Evolutionary conservation across 2,888 invertebrate genomes (phyloP).

Genomic region (Micropterix aruncella): DNA sequence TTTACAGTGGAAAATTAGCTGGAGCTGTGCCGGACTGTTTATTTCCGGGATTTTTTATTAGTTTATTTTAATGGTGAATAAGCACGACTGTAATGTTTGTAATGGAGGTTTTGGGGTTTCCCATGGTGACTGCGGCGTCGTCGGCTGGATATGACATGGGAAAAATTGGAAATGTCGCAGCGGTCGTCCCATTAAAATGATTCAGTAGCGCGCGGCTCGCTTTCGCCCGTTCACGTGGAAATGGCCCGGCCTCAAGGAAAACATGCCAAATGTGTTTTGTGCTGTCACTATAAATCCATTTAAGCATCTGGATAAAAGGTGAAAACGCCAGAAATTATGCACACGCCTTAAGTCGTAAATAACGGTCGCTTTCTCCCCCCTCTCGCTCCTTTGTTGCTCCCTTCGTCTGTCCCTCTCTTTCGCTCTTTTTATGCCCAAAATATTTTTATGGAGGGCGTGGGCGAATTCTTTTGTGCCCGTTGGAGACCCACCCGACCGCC

Average conservation of each 20-base stretch:
- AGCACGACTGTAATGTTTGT: no score
- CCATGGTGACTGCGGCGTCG: no score
- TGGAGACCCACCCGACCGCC: not conserved
- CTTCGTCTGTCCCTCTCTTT: not conserved
- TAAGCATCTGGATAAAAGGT: not conserved
- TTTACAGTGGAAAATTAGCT: no score
- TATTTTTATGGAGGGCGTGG: conserved; percentile 12
- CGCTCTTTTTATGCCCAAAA: conserved; percentile 8
- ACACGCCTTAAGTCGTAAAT: not conserved
- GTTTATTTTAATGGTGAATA: no score
- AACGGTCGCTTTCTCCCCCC: not conserved
- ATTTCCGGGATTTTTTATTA: no score
- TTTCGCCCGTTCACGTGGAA: not conserved
- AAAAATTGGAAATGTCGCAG: no score
- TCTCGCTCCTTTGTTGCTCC: not conserved
- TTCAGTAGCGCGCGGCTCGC: not conserved
- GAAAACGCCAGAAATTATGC: not conserved
- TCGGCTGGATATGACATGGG: no score
- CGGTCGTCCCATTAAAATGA: not conserved
- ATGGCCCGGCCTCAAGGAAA: not conserved
- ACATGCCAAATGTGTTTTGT: not conserved
- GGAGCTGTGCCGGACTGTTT: no score
- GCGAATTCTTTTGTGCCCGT: not conserved
- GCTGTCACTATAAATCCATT: not conserved
- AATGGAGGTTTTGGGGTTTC: no score